Conservation (phyloP, 2,113 vertebrate genomes). For the Perca schrenkii region DNA sequence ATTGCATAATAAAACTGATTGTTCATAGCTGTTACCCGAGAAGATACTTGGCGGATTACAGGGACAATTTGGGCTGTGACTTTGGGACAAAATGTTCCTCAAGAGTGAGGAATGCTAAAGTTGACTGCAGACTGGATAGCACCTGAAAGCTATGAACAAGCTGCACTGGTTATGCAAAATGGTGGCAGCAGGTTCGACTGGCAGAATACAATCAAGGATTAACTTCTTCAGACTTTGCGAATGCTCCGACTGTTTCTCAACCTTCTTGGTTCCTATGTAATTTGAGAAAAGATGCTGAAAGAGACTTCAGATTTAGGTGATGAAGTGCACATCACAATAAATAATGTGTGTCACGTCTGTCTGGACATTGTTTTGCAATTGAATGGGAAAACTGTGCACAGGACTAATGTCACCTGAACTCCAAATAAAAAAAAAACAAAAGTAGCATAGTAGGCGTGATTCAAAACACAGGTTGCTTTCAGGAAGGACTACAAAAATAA, state of each 20-base stretch:
- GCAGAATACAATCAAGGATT: constrained; percentile 44
- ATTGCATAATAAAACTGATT: constrained; percentile 5
- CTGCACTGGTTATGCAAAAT: constrained; percentile 64
- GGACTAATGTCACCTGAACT: neutral
- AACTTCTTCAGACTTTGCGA: constrained; percentile 26
- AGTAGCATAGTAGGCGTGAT: neutral
- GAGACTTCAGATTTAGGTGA: neutral
- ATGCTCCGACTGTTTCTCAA: neutral
- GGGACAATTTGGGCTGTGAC: constrained; percentile 13
- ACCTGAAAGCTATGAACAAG: constrained; percentile 66
- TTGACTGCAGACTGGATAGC: constrained; percentile 57
- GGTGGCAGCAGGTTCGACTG: constrained; percentile 36
- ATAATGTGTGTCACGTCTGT: neutral
- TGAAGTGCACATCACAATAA: neutral
- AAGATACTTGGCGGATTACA: constrained; percentile 27
- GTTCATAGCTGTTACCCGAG: constrained; percentile 15
- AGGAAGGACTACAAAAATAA: constrained; percentile 9
- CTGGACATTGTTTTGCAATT: neutral
- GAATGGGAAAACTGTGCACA: neutral
- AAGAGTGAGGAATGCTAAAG: constrained; percentile 55
- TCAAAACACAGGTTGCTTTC: neutral
- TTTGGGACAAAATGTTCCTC: constrained; percentile 56
- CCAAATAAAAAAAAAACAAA: neutral
- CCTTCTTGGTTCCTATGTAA: neutral
- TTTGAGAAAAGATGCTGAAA: neutral